Evolutionary conservation across 1,140 invertebrate genomes (phyloP).

Genomic region (Drosophila erecta): DNA sequence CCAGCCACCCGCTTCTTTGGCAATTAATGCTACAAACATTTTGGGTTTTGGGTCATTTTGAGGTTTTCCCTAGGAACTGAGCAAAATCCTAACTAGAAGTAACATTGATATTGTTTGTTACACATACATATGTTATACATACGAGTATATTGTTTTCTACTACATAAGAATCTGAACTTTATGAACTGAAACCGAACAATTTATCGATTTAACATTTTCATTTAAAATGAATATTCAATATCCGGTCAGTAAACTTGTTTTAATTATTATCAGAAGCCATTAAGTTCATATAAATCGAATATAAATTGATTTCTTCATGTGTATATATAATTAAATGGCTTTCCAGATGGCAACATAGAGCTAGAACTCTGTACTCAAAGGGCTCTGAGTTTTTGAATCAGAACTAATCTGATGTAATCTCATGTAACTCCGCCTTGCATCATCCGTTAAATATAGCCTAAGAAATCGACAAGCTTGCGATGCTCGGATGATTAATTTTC

Average conservation of each 20-base stretch:
- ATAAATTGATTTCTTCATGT: slow-evolving; percentile 5
- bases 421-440: slow-evolving; percentile 63
- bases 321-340: background rate
- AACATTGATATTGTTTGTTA: too few relatives aligned
- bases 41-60: background rate
- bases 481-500: slow-evolving; percentile 53
- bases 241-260: background rate
- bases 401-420: slow-evolving; percentile 7
- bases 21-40: slow-evolving; percentile 25
- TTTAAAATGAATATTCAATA: slow-evolving; percentile 4
- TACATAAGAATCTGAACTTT: too few relatives aligned
- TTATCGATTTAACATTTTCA: background rate
- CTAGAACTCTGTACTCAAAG: background rate
- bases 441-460: slow-evolving; percentile 54
- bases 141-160: too few relatives aligned
- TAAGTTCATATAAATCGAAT: background rate
- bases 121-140: too few relatives aligned
- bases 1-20: slow-evolving; percentile 32
- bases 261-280: background rate
- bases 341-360: slow-evolving; percentile 12
- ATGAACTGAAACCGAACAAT: background rate
- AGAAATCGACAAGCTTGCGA: slow-evolving; percentile 7
- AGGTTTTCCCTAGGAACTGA: slow-evolving; percentile 48
- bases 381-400: slow-evolving; percentile 11
- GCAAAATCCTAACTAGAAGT: background rate